These are phyloP conservation scores for Conus ventricosus DNA, from an alignment of 1,140 invertebrate genomes.

Conservation along the genomic window DNA sequence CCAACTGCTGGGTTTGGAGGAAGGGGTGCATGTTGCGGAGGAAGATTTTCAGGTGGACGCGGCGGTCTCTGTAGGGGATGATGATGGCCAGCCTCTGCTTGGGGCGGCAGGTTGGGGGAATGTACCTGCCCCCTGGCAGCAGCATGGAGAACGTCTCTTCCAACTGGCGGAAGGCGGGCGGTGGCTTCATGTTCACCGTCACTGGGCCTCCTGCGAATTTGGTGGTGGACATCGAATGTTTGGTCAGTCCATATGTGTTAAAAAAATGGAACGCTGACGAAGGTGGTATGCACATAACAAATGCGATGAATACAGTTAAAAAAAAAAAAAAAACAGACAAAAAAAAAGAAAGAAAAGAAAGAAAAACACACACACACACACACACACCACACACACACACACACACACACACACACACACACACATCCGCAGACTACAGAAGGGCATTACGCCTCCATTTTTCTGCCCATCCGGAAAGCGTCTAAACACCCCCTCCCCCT, in stretches of 20 bases:
- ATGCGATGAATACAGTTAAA: not conserved
- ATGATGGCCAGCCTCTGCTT: conserved; percentile 61
- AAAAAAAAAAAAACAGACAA: no score
- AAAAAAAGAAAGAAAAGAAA: no score
- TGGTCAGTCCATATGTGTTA: not conserved
- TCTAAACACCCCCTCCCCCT: no score
- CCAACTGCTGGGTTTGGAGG: conserved; percentile 60
- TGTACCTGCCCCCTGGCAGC: conserved; percentile 52
- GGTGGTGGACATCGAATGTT: not conserved
- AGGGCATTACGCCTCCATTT: no score
- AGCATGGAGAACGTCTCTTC: conserved; percentile 36
- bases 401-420: no score
- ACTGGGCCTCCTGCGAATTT: conserved; percentile 23
- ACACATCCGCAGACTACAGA: no score
- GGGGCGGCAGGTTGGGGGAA: conserved; percentile 53
- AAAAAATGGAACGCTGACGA: not conserved
- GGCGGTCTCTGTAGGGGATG: conserved; percentile 65
- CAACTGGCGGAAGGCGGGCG: conserved; percentile 20
- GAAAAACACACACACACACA: no score
- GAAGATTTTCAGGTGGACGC: conserved; percentile 64
- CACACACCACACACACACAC: no score
- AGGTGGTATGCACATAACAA: not conserved
- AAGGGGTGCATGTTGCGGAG: conserved; percentile 64
- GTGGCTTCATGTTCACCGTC: conserved; percentile 11
- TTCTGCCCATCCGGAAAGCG: no score